These are phyloP conservation scores for Botia kubotai DNA, from an alignment of 2,797 vertebrate species.

Conservation along the genomic window DNA sequence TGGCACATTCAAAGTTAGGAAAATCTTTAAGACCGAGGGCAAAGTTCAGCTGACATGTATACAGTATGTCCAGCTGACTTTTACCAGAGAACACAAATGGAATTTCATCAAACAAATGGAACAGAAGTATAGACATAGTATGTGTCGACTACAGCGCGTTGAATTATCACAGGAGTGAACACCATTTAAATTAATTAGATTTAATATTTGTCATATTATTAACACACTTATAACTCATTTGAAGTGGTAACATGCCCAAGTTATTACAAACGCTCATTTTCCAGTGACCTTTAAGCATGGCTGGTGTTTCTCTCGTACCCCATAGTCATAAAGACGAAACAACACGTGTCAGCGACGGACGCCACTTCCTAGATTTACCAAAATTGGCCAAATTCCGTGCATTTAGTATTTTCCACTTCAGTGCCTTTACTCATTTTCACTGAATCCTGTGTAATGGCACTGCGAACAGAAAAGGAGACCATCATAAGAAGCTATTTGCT, in stretches of 20 bases:
- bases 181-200: too few species aligned
- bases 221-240: not conserved
- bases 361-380: not conserved
- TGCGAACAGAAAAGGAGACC: slow-evolving; percentile 3
- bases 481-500: not conserved
- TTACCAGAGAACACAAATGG: not conserved
- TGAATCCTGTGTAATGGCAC: slow-evolving; percentile 25
- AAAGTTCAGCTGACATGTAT: not conserved
- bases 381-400: slow-evolving; percentile 16
- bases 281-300: slow-evolving; percentile 22
- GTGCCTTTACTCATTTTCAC: slow-evolving; percentile 3
- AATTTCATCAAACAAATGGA: not conserved
- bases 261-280: slow-evolving; percentile 11
- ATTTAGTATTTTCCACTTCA: not conserved
- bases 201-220: too few species aligned
- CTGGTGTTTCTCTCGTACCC: not conserved
- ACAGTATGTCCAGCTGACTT: not conserved
- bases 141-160: too few species aligned
- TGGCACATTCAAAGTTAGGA: slow-evolving; percentile 49
- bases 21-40: slow-evolving; percentile 35
- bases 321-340: slow-evolving; percentile 13
- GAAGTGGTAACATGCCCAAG: not conserved
- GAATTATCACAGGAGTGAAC: too few species aligned
- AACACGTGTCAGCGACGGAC: not conserved
- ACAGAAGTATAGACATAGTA: not conserved